phyloP scores from a whole-genome alignment of 2,797 vertebrate species.

The Aythya fuligula region DNA sequence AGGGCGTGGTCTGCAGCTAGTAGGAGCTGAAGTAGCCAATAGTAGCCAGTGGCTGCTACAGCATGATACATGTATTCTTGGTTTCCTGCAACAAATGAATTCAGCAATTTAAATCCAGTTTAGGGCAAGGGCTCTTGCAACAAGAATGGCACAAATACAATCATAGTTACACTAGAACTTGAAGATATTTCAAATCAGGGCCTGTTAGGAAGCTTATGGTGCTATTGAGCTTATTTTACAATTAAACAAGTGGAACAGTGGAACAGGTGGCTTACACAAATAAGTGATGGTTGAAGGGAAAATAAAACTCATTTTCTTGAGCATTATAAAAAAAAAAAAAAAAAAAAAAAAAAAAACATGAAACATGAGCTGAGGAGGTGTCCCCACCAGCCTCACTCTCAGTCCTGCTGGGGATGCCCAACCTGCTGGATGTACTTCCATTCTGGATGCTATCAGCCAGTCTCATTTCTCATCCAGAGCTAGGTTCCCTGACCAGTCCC shows the following conservation, averaged over 20 bases:
- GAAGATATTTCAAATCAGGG: not conserved
- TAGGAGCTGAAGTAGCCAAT: rapidly evolving
- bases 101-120: not conserved
- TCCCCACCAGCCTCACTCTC: not conserved
- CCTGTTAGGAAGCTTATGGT: not conserved
- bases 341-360: too few species aligned
- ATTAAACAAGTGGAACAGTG: not conserved
- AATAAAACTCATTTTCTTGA: not conserved
- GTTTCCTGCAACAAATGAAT: not conserved
- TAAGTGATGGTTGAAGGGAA: not conserved
- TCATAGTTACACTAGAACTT: not conserved
- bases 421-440: not conserved
- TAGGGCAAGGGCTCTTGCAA: not conserved
- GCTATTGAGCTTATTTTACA: not conserved
- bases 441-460: not conserved
- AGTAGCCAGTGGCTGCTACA: not conserved
- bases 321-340: not conserved
- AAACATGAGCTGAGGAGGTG: not conserved
- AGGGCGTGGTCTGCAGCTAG: not conserved
- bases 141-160: not conserved
- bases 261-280: not conserved
- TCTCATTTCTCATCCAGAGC: not conserved
- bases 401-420: too few species aligned
- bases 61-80: not conserved
- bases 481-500: too few species aligned